Evolutionary conservation across 2,113 vertebrate species (phyloP), one percentile per base, ranked within the genome.

Genomic region (Columba livia): DNA sequence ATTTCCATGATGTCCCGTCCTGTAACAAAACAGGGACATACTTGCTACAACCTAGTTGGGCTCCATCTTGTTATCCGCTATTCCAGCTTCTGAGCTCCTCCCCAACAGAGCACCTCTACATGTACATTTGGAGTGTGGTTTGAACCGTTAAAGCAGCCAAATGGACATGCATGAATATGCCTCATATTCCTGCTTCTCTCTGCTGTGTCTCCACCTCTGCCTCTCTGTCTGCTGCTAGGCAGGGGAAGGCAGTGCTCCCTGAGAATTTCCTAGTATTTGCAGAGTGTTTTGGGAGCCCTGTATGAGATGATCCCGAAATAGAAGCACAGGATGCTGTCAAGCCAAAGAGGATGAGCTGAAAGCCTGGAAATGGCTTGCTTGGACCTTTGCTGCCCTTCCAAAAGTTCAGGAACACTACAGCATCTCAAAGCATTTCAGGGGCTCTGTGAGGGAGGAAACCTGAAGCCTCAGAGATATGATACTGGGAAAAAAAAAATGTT

Each of bases 31-130:
- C 29, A 53, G 6, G n/a, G 16, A 58, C 25, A 21, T 25, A 9
- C 5, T 69, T 2, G 1, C 14, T 42, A 3, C 3, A 6, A 4
- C 65, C 54, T 44, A 5, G 0, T 44, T 14, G 3, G 17, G 2
- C 10, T 83, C 15, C 23, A 48, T 6, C 64, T 77, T 65, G 21
- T 69, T 65, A n/a, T 73, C 21, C 44, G 32, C 12, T 65, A 12
- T 24, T 85, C 17, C 79, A 78, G 19, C 26, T 69, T 5, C 42
- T 5, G 18, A 75, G 11, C 48, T 19, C 16, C 5, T 20, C 20
- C 8, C 20, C 48, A 72, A 6, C 6, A 61, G 20, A 9, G 4
- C 26, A 74, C 12, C 31, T 70, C 50, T 42, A 16, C 36, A 78
- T 11, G 15, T 70, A 36, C 19, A 6, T 40, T 73, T 77, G 34